Base-by-base conservation (phyloP, 2,113 vertebrate genomes). In the Caracal caracal region DNA sequence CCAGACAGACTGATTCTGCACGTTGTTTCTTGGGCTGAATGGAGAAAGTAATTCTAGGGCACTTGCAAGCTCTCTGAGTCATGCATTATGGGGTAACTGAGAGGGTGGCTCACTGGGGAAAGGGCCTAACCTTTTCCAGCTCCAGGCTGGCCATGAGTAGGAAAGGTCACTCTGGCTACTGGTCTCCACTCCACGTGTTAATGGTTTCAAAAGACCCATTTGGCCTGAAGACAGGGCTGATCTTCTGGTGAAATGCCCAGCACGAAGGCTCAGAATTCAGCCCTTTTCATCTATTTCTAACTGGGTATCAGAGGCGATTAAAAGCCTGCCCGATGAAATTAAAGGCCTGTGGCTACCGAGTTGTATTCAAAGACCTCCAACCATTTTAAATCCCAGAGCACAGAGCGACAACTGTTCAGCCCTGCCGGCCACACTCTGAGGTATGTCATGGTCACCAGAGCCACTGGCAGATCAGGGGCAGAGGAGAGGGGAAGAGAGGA, bases 41-140 rank as follows among this genome's bases (percentile, higher is more conserved):
- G 94, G 37, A 93, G 37, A 94, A 97, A 88, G 92, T 26, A 49
- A 65, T 83, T 93, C 49, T 82, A 61, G 56, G 94, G 68, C 47
- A 28, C 63, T 70, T 49, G 33, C 78, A 66, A 93, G 82, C n/a
- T 81, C 90, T 89, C 82, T 82, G 81, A 81, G 73, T 92, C 85
- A 90, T 13, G 53, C 7, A 1, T 9, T 22, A 5, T 0, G 1
- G 24, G n/a, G 33, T 1, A 73, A 22, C 59, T 13, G 30, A 76
- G 76, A 17, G 12, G 56, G 59, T 35, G 24, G 85, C 49, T 94
- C 79, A 53, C 28, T 19, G 13, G 37, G 56, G 10, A 61, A 80
- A 73, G 56, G 30, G 12, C 35, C 35, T 35, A 35, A 43, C 35
- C 86, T 92, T 71, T 82, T 84, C 33, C 33, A 68, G 68, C 7